These are phyloP conservation scores for Gallinago undulata DNA, from an alignment of 2,113 vertebrate genomes.

Conservation along the genomic window DNA sequence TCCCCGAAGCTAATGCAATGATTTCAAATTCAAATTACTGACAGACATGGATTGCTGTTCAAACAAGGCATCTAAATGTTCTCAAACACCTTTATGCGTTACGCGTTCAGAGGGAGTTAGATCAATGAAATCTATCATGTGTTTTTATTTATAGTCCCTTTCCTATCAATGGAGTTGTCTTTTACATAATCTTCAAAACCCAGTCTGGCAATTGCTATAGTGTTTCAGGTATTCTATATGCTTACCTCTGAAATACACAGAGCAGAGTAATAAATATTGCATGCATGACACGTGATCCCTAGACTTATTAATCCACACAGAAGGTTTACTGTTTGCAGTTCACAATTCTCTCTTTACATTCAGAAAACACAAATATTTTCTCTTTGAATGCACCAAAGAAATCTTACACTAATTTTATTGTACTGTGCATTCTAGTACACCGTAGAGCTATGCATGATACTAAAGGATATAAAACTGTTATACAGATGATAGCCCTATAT, in stretches of 20 bases:
- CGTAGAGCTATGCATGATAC: neutral
- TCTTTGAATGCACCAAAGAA: neutral
- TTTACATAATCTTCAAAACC: neutral
- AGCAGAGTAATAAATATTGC: slow-evolving; percentile 2
- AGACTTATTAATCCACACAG: neutral
- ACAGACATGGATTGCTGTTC: slow-evolving; percentile 44
- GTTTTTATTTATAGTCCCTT: slow-evolving; percentile 28
- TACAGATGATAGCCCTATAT: neutral
- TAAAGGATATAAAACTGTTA: neutral
- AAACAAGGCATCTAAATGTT: slow-evolving; percentile 44
- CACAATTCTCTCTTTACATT: neutral
- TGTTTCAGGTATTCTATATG: slow-evolving; percentile 29
- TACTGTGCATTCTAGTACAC: neutral
- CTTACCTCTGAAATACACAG: slow-evolving; percentile 7
- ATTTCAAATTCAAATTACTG: slow-evolving; percentile 65
- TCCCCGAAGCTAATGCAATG: slow-evolving; percentile 30
- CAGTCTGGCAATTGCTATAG: neutral
- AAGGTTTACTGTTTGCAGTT: neutral
- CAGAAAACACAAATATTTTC: neutral
- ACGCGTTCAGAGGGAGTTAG: neutral
- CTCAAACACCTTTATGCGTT: slow-evolving; percentile 45
- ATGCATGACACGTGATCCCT: neutral
- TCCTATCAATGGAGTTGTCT: neutral
- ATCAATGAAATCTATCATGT: slow-evolving; percentile 37
- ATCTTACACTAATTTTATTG: neutral